phyloP scores from a whole-genome alignment of 2,113 vertebrate species.

The Planiliza haematocheilus region DNA sequence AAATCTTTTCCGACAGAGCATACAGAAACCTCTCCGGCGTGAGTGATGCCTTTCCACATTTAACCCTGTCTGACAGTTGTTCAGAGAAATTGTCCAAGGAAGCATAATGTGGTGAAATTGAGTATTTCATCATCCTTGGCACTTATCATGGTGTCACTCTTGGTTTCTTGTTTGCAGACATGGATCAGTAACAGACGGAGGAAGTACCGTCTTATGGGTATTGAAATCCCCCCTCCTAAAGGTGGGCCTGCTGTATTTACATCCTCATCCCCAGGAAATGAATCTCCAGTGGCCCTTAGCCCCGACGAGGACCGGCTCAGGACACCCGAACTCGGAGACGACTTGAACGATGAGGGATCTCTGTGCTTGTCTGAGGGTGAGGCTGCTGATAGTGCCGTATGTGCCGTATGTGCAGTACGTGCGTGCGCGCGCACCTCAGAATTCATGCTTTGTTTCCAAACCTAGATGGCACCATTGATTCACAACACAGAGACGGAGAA shows the following conservation, averaged over 20 bases:
- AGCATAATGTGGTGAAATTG: background rate
- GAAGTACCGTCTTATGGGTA: constrained; percentile 98
- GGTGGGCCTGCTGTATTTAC: constrained; percentile 94
- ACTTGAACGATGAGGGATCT: constrained; percentile 90
- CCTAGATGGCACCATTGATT: constrained; percentile 89
- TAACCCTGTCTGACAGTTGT: background rate
- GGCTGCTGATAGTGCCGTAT: background rate
- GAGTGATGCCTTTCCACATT: background rate
- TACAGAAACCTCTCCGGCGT: background rate
- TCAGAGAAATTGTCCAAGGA: background rate
- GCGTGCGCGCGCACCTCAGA: background rate
- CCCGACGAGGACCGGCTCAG: constrained; percentile 85
- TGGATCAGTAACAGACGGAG: constrained; percentile 99
- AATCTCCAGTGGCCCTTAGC: constrained; percentile 85
- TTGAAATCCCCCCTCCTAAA: constrained; percentile 96
- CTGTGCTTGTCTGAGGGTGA: constrained; percentile 94
- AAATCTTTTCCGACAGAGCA: constrained; percentile 11
- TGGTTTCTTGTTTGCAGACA: constrained; percentile 83
- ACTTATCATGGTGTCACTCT: background rate
- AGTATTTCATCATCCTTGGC: too few relatives aligned
- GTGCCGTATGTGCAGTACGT: fast-evolving
- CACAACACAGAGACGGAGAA: constrained; percentile 84
- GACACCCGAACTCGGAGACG: constrained; percentile 87
- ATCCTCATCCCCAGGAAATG: constrained; percentile 85
- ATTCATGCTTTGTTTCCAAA: constrained; percentile 57